Conservation (phyloP, 2,113 vertebrate genomes). For the Poecile atricapillus region DNA sequence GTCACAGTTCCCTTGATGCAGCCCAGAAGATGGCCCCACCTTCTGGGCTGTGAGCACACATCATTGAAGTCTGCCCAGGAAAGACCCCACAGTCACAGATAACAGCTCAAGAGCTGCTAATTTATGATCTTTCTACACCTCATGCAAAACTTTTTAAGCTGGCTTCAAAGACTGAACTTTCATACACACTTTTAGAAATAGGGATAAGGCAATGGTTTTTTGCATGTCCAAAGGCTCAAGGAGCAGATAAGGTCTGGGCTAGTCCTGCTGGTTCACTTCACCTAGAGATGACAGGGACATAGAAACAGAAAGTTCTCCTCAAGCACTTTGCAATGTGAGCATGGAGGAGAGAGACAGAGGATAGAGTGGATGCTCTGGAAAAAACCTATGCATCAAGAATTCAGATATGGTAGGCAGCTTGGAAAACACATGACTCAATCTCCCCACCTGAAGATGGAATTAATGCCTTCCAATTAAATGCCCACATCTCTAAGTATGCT, state of each 20-base stretch:
- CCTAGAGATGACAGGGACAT: neutral
- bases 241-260: neutral
- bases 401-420: neutral
- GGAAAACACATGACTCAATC: neutral
- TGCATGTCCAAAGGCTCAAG: neutral
- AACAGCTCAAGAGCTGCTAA: neutral
- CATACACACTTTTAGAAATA: fast-evolving
- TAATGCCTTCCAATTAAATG: neutral
- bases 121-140: neutral
- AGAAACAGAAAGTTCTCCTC: neutral
- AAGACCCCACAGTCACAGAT: neutral
- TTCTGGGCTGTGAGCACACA: fast-evolving
- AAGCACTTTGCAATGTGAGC: neutral
- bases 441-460: neutral
- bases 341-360: neutral
- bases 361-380: neutral
- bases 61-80: neutral
- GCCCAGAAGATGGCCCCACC: fast-evolving
- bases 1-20: neutral
- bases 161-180: neutral
- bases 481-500: neutral
- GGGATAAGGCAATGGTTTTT: neutral
- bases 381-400: neutral
- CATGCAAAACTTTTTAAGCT: neutral
- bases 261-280: neutral